Evolutionary conservation across 2,113 vertebrate genomes (phyloP), one percentile per base, ranked within the genome.

Genomic region (Mohoua ochrocephala): DNA sequence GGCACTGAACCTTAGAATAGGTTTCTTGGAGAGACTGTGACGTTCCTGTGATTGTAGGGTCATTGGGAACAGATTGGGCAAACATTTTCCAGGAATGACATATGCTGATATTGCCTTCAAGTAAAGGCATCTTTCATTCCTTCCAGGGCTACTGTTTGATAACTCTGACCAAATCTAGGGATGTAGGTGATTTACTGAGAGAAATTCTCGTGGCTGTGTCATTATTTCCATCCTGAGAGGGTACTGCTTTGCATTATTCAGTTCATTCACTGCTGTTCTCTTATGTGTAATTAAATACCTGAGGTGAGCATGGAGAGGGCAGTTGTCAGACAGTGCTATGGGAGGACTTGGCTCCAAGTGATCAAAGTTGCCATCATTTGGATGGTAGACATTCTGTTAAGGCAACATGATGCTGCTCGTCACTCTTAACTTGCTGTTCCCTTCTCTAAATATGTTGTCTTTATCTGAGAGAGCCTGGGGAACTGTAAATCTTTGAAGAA

Each of bases 401-500:
- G 85, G 76, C 82, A 91, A 63, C 54, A 37, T 2, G 83, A 77
- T 95, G 85, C 56, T 60, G 21, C 78, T 93, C 12, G 2, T 88
- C 60, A 31, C 87, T 91, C 31, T 88, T 39, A 28, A 28, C 49
- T 91, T 84, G 85, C 56, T 84, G 23, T 52, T 91, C 31, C 52
- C 60, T 49, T 95, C 85, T 84, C 71, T 64, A 90, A 96, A 84
- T 78, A 86, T 81, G 91, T 91, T 91, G 84, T 93, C 87, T 96
- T 92, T 88, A 83, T 94, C 76, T 35, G 49, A 78, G 88, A 75
- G 60, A 92, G 90, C 75, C 96, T 30, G 79, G 75, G 88, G 95
- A 97, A 47, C 90, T 92, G 93, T 94, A 96, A 95, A 73, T 75
- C 91, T 94, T 84, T 80, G 79, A 92, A 95, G 93, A 97, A 93